phyloP scores from a whole-genome alignment of 2,113 vertebrate genomes.

The Probosciger aterrimus region DNA sequence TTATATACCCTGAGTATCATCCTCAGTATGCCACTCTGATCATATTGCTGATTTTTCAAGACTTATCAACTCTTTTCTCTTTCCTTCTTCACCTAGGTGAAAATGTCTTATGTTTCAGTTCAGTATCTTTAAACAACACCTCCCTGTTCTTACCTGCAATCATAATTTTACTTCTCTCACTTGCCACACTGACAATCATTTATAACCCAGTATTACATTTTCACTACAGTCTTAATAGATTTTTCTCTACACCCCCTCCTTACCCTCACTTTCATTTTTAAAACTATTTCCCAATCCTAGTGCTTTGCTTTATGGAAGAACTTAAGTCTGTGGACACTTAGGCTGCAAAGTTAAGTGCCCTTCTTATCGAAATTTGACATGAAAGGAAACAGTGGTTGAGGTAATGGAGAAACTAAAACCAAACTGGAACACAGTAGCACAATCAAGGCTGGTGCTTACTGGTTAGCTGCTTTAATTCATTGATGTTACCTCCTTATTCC shows the following conservation, averaged over 20 bases:
- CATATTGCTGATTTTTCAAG: neutral
- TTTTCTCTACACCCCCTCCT: neutral
- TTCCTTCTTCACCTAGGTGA: neutral
- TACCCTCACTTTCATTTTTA: rapidly evolving
- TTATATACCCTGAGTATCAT: neutral
- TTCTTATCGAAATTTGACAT: neutral
- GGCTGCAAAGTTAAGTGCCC: neutral
- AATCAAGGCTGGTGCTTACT: neutral
- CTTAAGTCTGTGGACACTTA: neutral
- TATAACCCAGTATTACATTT: neutral
- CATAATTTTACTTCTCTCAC: neutral
- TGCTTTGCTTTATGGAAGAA: neutral
- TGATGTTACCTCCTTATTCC: neutral
- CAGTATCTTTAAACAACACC: neutral
- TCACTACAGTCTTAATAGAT: neutral
- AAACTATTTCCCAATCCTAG: neutral
- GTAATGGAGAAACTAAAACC: slow-evolving; percentile 14
- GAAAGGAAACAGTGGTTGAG: slow-evolving; percentile 9
- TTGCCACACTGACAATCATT: neutral
- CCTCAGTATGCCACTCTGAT: neutral
- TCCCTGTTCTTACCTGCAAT: neutral
- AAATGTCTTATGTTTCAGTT: neutral
- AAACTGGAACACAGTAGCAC: neutral
- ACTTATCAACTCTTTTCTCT: neutral
- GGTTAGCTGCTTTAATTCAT: neutral